These are phyloP conservation scores for Empidonax alnorum DNA, from an alignment of 2,113 vertebrate genomes.

Conservation along the genomic window DNA sequence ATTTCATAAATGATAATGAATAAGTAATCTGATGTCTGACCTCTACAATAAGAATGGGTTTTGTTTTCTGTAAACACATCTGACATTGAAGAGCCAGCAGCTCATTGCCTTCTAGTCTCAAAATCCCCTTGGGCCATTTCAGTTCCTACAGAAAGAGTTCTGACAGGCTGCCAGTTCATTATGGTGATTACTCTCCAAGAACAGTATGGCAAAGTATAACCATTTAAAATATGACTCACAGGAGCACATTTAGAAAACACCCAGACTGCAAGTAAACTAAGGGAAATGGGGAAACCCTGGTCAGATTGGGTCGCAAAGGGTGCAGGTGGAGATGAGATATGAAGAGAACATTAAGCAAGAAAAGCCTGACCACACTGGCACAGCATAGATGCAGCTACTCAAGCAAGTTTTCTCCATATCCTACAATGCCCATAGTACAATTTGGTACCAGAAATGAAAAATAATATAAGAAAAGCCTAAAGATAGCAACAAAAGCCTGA, in stretches of 20 bases:
- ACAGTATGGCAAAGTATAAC: neutral
- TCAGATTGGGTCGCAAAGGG: neutral
- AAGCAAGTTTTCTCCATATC: neutral
- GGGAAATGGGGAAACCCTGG: neutral
- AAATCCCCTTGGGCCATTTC: neutral
- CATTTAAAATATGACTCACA: neutral
- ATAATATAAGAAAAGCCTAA: neutral
- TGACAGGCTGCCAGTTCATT: neutral
- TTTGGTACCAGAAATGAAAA: neutral
- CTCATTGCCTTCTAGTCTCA: neutral
- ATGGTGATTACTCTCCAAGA: neutral
- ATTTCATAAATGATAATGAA: neutral
- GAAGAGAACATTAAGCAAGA: neutral
- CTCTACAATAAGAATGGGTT: neutral
- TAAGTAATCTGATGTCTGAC: neutral
- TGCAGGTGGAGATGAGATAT: neutral
- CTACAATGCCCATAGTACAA: neutral
- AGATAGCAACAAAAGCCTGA: neutral
- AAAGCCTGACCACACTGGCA: neutral
- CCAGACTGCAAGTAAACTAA: neutral
- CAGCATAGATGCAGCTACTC: neutral
- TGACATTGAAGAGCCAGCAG: neutral
- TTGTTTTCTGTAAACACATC: neutral
- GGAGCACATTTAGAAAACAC: neutral
- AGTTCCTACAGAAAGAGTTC: neutral